Evolutionary conservation across 2,888 invertebrate genomes (phyloP).

Genomic region (Tenodera sinensis): DNA sequence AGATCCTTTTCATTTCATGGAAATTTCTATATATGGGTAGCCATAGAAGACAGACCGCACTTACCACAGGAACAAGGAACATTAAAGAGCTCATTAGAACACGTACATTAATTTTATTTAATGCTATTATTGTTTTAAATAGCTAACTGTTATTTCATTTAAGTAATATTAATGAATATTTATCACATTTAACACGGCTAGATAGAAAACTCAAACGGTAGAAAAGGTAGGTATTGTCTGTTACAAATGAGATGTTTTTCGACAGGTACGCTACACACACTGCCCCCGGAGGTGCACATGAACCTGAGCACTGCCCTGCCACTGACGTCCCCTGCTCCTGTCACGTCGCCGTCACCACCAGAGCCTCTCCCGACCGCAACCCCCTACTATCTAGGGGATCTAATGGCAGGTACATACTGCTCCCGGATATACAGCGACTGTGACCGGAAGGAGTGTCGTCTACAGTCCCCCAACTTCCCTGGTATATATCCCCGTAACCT

Average conservation of each 20-base stretch:
- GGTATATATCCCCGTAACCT: constrained; percentile 91
- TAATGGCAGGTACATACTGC: constrained; percentile 88
- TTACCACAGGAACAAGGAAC: no score
- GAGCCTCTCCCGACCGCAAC: constrained; percentile 36
- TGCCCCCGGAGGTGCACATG: neutral
- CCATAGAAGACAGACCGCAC: no score
- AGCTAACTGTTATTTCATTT: no score
- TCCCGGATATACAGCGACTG: constrained; percentile 90
- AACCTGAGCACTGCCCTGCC: constrained; percentile 5
- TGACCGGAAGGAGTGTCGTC: constrained; percentile 79
- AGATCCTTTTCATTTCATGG: no score
- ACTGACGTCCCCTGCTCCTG: neutral
- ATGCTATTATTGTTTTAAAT: no score
- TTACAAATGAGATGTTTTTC: neutral
- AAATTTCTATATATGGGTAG: no score
- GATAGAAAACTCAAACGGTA: no score
- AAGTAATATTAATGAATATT: no score
- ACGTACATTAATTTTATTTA: no score
- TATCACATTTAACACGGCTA: no score
- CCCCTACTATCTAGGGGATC: constrained; percentile 76
- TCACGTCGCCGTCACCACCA: neutral
- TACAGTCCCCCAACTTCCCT: constrained; percentile 90
- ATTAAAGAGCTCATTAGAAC: no score
- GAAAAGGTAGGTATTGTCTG: no score
- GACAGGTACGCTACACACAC: constrained; percentile 10